Conservation (phyloP, 2,888 invertebrate genomes). For the Aphidius colemani region DNA sequence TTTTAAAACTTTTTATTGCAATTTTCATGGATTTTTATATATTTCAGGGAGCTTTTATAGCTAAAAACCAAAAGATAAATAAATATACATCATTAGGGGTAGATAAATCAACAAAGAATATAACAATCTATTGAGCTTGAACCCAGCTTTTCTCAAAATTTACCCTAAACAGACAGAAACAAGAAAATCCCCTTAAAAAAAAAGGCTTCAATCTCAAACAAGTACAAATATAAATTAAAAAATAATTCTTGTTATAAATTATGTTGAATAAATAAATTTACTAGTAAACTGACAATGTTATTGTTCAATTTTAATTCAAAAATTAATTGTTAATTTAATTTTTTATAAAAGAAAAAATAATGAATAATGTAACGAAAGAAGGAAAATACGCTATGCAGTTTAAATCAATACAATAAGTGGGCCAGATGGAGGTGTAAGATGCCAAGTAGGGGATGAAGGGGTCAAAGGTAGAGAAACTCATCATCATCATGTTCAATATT, state of each 20-base stretch:
- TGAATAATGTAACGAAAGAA: conserved; percentile 32
- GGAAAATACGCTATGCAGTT: conserved; percentile 47
- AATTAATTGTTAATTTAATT: background rate
- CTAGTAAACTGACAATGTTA: background rate
- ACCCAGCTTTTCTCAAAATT: too few species aligned
- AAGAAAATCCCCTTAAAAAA: too few species aligned
- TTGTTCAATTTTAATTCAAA: background rate
- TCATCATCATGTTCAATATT: too few species aligned
- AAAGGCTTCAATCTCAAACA: too few species aligned
- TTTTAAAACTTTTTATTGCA: too few species aligned
- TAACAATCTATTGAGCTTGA: too few species aligned
- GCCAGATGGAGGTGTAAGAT: conserved; percentile 53
- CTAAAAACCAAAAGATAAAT: too few species aligned
- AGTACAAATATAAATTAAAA: background rate
- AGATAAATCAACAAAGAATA: too few species aligned
- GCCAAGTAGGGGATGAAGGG: conserved; percentile 33
- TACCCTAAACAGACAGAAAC: too few species aligned
- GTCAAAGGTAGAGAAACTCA: conserved; percentile 31
- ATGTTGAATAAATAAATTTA: background rate
- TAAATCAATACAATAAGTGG: conserved; percentile 59
- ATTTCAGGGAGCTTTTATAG: too few species aligned
- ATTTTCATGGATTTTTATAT: too few species aligned
- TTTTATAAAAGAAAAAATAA: background rate
- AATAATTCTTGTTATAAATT: background rate
- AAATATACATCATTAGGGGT: too few species aligned